phyloP scores from a whole-genome alignment of 2,113 vertebrate species.

The Uria lomvia region DNA sequence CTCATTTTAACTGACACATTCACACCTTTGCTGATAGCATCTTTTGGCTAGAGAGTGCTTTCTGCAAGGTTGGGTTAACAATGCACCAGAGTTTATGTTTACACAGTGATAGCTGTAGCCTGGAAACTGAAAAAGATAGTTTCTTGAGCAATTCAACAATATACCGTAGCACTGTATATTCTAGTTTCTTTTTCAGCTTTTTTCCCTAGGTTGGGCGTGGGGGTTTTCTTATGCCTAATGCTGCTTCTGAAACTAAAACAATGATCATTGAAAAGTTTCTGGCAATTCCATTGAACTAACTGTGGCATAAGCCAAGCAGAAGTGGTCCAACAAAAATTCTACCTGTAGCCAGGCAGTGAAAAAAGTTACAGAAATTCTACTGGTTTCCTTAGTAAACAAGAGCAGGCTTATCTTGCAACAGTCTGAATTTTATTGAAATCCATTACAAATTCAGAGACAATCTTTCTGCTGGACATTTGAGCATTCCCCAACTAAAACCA shows the following conservation, averaged over 20 bases:
- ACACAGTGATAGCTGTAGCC: not conserved
- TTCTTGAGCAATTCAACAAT: not conserved
- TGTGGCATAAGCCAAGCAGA: not conserved
- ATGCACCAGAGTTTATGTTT: not conserved
- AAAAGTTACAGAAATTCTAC: not conserved
- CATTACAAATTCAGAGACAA: not conserved
- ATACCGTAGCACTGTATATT: not conserved
- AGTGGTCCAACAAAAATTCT: not conserved
- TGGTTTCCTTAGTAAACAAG: not conserved
- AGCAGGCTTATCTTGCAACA: not conserved
- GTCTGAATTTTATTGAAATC: not conserved
- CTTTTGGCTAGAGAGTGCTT: not conserved
- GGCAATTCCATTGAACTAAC: not conserved
- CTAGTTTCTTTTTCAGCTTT: not conserved
- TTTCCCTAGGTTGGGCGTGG: too few species aligned
- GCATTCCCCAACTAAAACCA: not conserved
- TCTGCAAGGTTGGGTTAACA: not conserved
- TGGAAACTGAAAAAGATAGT: not conserved
- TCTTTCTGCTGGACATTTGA: not conserved
- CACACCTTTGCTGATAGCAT: constrained; percentile 33
- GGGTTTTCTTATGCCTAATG: not conserved
- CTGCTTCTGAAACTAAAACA: not conserved
- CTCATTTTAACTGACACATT: not conserved
- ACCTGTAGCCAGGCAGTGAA: not conserved
- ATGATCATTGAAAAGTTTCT: not conserved